Conservation (phyloP, 2,113 vertebrate species). For the Scytalopus superciliaris region DNA sequence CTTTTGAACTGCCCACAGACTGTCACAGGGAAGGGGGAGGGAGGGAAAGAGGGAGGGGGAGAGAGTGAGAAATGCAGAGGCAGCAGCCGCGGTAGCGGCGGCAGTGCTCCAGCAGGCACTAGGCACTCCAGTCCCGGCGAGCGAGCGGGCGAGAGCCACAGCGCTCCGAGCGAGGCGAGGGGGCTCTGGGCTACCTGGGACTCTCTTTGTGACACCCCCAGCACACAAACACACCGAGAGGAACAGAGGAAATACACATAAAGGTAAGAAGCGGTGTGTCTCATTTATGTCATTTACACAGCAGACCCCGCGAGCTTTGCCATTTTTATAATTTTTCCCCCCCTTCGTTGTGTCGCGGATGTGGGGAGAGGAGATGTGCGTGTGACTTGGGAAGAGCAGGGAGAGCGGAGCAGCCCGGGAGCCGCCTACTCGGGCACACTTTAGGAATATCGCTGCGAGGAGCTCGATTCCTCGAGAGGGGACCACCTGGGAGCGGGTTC, state of each 20-base stretch:
- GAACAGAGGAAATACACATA: slow-evolving; percentile 3
- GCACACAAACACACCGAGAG: slow-evolving; percentile 27
- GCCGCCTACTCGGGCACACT: background rate
- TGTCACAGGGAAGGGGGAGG: slow-evolving; percentile 48
- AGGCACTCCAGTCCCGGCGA: slow-evolving; percentile 69
- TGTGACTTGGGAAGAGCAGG: background rate
- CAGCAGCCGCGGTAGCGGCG: slow-evolving; percentile 73
- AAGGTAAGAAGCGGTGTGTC: slow-evolving; percentile 63
- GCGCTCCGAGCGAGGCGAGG: slow-evolving; percentile 17
- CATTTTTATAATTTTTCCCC: accelerated
- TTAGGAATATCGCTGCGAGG: background rate
- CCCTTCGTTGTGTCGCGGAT: background rate
- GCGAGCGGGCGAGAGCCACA: slow-evolving; percentile 60
- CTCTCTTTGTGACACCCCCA: slow-evolving; percentile 49
- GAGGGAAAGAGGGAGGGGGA: slow-evolving; percentile 71
- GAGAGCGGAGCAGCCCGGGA: background rate
- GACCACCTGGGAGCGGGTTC: background rate
- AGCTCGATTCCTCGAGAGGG: slow-evolving; percentile 33
- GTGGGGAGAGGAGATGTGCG: background rate
- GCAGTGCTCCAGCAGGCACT: slow-evolving; percentile 77
- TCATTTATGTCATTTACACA: background rate
- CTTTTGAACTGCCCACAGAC: slow-evolving; percentile 70
- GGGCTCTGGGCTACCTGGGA: slow-evolving; percentile 51
- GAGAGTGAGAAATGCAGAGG: slow-evolving; percentile 78
- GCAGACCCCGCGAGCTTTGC: background rate